Evolutionary conservation across 2,888 invertebrate genomes (phyloP).

Genomic region (Rhopalosiphum nymphaeae): DNA sequence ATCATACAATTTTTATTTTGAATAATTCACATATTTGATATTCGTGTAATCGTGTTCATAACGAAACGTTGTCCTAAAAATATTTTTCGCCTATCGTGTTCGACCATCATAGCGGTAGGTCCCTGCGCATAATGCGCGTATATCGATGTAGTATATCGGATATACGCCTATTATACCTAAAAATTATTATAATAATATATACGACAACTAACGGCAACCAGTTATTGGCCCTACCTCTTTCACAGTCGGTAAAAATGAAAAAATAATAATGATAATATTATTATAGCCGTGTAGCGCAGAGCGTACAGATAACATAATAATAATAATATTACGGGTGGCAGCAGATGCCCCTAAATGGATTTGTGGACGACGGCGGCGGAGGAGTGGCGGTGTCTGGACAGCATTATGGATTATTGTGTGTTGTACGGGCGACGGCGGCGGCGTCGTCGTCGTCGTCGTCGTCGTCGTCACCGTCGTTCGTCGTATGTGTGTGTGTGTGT

Average conservation of each 20-base stretch:
- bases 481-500: too few relatives aligned
- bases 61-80: not conserved
- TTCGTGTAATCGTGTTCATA: not conserved
- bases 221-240: not conserved
- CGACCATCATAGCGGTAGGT: not conserved
- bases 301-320: not conserved
- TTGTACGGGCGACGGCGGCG: not conserved
- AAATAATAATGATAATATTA: not conserved
- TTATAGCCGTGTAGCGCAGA: not conserved
- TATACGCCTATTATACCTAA: too few relatives aligned
- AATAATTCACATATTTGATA: not conserved
- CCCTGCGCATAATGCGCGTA: too few relatives aligned
- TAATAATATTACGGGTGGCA: not conserved
- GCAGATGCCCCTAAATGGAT: constrained; percentile 56
- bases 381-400: not conserved
- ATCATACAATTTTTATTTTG: not conserved
- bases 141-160: too few relatives aligned
- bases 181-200: not conserved
- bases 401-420: constrained; percentile 35
- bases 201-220: not conserved
- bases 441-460: not conserved
- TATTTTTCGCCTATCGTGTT: not conserved
- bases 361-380: not conserved
- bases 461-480: not conserved
- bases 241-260: not conserved